Conservation (phyloP, 1,140 invertebrate species). For the Uloborus diversus region DNA sequence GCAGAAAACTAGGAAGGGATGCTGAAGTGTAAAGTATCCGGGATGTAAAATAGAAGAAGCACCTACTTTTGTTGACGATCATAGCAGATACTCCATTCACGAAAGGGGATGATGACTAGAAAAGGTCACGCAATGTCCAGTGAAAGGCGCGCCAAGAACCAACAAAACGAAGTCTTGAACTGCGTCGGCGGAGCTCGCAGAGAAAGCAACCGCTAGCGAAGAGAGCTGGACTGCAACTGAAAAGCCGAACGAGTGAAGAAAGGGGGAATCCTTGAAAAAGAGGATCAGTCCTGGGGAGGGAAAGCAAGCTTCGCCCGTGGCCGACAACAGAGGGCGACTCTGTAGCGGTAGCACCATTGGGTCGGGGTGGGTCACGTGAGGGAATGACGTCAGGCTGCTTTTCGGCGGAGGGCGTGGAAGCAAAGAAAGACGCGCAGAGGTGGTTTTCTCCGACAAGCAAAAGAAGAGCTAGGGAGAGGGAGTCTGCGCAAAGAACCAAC, state of each 20-base stretch:
- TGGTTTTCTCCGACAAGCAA: slow-evolving; percentile 15
- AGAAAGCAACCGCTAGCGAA: slow-evolving; percentile 15
- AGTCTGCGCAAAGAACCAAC: slow-evolving; percentile 38
- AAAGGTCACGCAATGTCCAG: slow-evolving; percentile 49
- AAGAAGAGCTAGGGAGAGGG: slow-evolving; percentile 8
- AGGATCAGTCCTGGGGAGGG: neutral
- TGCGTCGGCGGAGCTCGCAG: slow-evolving; percentile 23
- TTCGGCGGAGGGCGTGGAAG: slow-evolving; percentile 3
- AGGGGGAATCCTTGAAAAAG: slow-evolving; percentile 35
- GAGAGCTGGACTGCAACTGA: slow-evolving; percentile 43
- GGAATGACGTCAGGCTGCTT: slow-evolving; percentile 15
- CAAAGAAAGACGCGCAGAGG: neutral
- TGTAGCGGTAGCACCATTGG: slow-evolving; percentile 15
- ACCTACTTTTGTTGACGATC: slow-evolving; percentile 56
- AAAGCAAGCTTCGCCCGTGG: neutral
- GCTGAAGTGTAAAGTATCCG: too few relatives aligned
- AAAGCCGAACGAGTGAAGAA: neutral
- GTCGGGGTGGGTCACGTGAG: too few relatives aligned
- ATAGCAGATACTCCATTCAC: slow-evolving; percentile 52
- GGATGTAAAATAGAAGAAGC: neutral
- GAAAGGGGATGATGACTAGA: slow-evolving; percentile 12
- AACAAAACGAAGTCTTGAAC: slow-evolving; percentile 7
- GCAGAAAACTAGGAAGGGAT: too few relatives aligned
- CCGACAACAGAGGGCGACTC: slow-evolving; percentile 28
- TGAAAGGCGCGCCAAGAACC: slow-evolving; percentile 17